Evolutionary conservation across 2,888 invertebrate genomes (phyloP).

Genomic region (Pseudococcus jackbeardsleyi): DNA sequence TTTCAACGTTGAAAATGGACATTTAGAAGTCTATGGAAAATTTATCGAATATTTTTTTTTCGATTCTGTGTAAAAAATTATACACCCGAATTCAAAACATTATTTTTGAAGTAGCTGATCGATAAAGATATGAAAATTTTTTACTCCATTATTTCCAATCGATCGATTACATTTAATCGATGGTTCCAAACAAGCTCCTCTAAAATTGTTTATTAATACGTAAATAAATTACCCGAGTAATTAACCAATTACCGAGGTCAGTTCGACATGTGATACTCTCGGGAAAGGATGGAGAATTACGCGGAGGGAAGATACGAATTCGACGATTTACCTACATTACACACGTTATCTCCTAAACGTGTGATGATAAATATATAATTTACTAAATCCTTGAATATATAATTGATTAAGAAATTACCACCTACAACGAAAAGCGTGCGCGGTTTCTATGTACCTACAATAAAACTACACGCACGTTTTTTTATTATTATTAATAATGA

Average conservation of each 20-base stretch:
- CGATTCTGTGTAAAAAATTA: no score
- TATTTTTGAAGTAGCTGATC: no score
- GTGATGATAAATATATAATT: neutral
- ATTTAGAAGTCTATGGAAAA: no score
- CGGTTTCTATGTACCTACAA: neutral
- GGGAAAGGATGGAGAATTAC: neutral
- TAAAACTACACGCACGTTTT: neutral
- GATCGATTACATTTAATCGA: no score
- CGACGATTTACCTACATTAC: neutral
- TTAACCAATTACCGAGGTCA: neutral
- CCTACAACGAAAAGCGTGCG: conserved; percentile 26
- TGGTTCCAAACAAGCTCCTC: no score
- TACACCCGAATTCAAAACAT: no score
- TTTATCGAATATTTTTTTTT: no score
- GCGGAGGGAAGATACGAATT: neutral
- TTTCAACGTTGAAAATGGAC: no score
- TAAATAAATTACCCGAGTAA: neutral
- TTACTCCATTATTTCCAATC: no score
- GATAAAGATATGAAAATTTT: no score
- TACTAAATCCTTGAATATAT: conserved; percentile 12
- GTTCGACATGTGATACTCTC: neutral
- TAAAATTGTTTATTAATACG: no score
- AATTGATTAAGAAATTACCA: conserved; percentile 37
- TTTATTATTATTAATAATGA: neutral
- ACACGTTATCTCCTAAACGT: neutral